Percentiles rank a stretch among this genome's conserved stretches.
Conservation (phyloP, 2,113 vertebrate genomes). For the Ophthalmolycus amberensis region DNA sequence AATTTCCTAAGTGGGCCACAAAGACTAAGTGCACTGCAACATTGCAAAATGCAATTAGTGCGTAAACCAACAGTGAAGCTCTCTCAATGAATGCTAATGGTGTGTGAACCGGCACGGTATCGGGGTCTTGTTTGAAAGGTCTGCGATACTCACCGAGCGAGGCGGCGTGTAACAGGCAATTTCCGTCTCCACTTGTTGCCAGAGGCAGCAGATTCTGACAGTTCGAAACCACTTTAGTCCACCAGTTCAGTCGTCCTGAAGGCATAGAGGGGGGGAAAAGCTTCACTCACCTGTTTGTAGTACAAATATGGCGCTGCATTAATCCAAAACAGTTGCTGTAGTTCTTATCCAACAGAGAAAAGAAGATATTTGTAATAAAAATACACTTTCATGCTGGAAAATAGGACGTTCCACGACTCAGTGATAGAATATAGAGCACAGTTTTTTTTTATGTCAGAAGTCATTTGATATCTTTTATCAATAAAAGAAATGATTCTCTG, state of each 20-base stretch:
- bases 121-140: constrained; percentile 38
- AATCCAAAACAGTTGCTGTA: constrained; percentile 6
- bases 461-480: background rate
- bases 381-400: background rate
- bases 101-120: background rate
- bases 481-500: background rate
- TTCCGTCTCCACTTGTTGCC: constrained; percentile 96
- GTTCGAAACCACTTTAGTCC: constrained; percentile 90
- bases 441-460: background rate
- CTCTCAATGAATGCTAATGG: constrained; percentile 53
- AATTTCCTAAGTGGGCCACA: constrained; percentile 56
- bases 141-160: constrained; percentile 88
- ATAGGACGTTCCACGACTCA: background rate
- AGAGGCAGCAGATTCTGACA: constrained; percentile 93
- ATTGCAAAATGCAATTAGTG: constrained; percentile 59
- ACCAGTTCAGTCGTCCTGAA: constrained; percentile 96
- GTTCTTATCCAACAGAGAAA: background rate
- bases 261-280: background rate
- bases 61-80: constrained; percentile 46
- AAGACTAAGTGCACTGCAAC: constrained; percentile 33
- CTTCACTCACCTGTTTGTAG: background rate
- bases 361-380: background rate
- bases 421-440: background rate
- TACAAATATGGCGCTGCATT: background rate
- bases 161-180: constrained; percentile 95